Base-by-base conservation (phyloP, 2,797 vertebrate species). In the Mionectes olivaceus region DNA sequence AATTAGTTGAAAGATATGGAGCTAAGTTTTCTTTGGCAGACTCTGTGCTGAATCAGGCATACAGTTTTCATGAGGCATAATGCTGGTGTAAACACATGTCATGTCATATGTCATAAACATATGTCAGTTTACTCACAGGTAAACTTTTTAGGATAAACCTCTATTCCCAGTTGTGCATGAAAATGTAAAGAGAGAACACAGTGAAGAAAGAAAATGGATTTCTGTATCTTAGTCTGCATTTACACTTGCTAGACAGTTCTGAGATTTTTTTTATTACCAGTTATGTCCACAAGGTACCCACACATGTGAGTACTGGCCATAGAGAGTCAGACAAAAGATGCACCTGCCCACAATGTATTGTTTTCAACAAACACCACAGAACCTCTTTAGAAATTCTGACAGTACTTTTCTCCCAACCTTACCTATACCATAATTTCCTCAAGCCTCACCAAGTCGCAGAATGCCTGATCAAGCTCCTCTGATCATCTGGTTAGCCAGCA, bases 81-180 rank as follows among this genome's bases (percentile, higher is more conserved):
- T 49, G 76, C 91, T 91, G 35, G 69, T 1, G 6, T 93, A 96
- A 96, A 96, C 95, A 94, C 71, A 79, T 90, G 75, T 53, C 93
- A 80, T 83, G 82, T 96, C 94, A 91, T 95, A 94, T 94, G 96
- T 90, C 94, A 91, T 65, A 94, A 95, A 96, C 94, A 94, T 90
- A 96, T 96, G 94, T 86, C 90, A 94, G 87, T 94, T 96, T 95
- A 96, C 93, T 94, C 93, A 94, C 91, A 96, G 95, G 96, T 96
- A 94, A 96, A 94, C 35, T 88, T 94, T 94, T 95, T 63, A 86
- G 35, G 80, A 83, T 91, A 96, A 96, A 94, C 85, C 63, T 89
- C 87, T 90, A 90, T 83, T 93, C 93, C 95, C 94, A 93, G 94
- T 89, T 96, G 93, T 78, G 41, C 68, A 83, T 90, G 57, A 81